phyloP scores from a whole-genome alignment of 2,113 vertebrate genomes.

The Hypomesus transpacificus region DNA sequence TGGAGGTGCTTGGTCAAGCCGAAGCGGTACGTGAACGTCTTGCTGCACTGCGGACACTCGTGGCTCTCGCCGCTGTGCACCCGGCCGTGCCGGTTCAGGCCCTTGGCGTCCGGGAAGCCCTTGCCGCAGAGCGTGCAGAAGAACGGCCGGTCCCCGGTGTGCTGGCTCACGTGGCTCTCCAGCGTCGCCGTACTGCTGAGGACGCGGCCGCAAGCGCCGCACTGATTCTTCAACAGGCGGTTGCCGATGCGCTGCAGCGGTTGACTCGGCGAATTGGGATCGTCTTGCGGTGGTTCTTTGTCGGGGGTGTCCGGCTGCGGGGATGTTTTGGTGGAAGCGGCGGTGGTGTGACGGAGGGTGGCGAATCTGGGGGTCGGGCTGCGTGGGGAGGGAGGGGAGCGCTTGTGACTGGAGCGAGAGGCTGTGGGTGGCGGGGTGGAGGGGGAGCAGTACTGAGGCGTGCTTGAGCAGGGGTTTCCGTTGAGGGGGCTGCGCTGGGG shows the following conservation, averaged over 20 bases:
- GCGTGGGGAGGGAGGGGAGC: background rate
- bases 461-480: background rate
- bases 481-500: no score
- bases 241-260: conserved; percentile 52
- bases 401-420: background rate
- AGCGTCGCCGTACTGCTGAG: conserved; percentile 61
- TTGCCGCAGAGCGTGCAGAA: conserved; percentile 65
- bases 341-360: background rate
- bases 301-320: background rate
- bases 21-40: conserved; percentile 69
- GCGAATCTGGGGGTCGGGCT: background rate
- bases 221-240: conserved; percentile 62
- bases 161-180: conserved; percentile 65
- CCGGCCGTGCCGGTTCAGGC: conserved; percentile 62
- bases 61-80: conserved; percentile 68
- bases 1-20: conserved; percentile 64
- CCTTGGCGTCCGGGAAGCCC: conserved; percentile 57
- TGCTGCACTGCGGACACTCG: conserved; percentile 64
- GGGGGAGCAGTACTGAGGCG: background rate
- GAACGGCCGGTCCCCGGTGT: conserved; percentile 56
- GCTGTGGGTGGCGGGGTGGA: background rate
- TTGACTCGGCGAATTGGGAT: conserved; percentile 15
- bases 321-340: background rate
- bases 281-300: background rate
- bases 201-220: conserved; percentile 64